A percentile compares a stretch with the other conserved stretches of the same genome.
Evolutionary conservation across 2,797 vertebrate genomes (phyloP).

Genomic region (Enteromius trimaculatus): DNA sequence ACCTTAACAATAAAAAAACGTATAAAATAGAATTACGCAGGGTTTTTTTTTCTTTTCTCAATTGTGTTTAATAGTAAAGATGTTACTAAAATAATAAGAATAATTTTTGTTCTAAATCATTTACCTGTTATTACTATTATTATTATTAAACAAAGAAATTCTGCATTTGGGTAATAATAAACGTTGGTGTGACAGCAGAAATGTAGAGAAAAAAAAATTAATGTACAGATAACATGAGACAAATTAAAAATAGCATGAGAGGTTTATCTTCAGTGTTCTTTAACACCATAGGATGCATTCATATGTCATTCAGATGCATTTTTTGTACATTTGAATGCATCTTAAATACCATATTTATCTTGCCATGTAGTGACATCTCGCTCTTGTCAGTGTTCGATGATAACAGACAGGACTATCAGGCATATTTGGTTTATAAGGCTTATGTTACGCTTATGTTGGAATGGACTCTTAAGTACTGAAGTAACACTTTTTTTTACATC

Average conservation of each 20-base stretch:
- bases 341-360: neutral
- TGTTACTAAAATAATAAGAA: neutral
- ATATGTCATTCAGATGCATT: no score
- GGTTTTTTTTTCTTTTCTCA: neutral
- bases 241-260: no score
- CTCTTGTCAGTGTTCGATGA: neutral
- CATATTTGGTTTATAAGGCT: neutral
- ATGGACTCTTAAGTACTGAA: neutral
- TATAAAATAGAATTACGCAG: neutral
- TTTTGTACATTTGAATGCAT: neutral
- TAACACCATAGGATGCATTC: no score
- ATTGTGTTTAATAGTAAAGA: neutral
- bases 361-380: neutral
- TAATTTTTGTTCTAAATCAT: neutral
- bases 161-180: no score
- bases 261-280: no score
- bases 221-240: no score
- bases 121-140: no score
- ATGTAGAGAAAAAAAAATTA: no score
- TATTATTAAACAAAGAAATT: neutral
- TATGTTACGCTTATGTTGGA: neutral
- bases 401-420: neutral
- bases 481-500: neutral
- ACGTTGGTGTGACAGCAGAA: no score
- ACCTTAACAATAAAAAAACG: neutral